Conservation (phyloP, 2,888 invertebrate species). For the Synergus itoensis region DNA sequence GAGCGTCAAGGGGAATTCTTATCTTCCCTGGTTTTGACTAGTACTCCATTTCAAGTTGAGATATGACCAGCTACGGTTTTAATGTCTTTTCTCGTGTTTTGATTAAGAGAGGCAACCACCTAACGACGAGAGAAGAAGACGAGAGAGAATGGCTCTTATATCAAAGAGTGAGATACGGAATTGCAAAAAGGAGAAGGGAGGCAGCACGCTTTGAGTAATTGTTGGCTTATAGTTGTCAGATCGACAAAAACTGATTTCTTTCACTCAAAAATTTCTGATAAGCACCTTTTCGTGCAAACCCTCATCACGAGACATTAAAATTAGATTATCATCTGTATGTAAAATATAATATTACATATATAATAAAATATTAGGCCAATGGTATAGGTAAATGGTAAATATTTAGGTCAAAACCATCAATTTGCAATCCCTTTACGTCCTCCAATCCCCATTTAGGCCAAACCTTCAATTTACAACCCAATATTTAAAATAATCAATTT, state of each 20-base stretch:
- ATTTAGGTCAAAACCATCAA: too few relatives aligned
- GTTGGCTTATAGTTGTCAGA: constrained; percentile 70
- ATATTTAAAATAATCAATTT: too few relatives aligned
- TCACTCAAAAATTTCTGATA: constrained; percentile 62
- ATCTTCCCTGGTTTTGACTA: constrained; percentile 71
- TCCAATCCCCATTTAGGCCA: too few relatives aligned
- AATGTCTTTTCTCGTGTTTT: constrained; percentile 76
- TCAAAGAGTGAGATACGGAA: constrained; percentile 32
- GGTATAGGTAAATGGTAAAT: too few relatives aligned
- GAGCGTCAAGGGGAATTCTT: constrained; percentile 72
- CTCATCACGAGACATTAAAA: neutral
- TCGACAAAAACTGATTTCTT: constrained; percentile 67
- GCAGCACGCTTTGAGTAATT: constrained; percentile 72
- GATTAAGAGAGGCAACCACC: constrained; percentile 73
- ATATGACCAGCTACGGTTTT: constrained; percentile 71
- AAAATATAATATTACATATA: too few relatives aligned
- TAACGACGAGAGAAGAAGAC: constrained; percentile 58
- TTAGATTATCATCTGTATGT: too few relatives aligned
- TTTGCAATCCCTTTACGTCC: too few relatives aligned
- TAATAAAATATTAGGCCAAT: too few relatives aligned
- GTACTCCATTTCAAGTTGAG: constrained; percentile 73
- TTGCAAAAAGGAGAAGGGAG: constrained; percentile 41
- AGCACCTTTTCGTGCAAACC: constrained; percentile 44
- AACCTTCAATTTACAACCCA: too few relatives aligned
- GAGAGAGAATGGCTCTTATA: constrained; percentile 48